A percentile compares a stretch with the other conserved stretches of the same genome.
These are phyloP conservation scores for Bettongia penicillata DNA, from an alignment of 2,113 vertebrate species.

Conservation along the genomic window DNA sequence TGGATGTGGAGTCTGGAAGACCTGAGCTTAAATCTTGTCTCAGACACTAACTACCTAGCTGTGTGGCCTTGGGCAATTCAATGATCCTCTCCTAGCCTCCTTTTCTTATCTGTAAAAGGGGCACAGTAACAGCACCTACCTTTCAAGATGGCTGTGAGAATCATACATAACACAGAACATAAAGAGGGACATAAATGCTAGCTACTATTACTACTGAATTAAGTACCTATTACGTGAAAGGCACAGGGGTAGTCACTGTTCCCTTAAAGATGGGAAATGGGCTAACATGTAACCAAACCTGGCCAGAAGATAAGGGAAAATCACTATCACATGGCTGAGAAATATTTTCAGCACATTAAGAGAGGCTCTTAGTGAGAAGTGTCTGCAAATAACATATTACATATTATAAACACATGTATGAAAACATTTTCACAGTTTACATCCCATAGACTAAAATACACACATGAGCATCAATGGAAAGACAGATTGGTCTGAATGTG, in stretches of 20 bases:
- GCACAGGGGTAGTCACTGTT: background rate
- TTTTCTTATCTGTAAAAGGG: background rate
- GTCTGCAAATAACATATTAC: background rate
- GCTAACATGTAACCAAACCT: background rate
- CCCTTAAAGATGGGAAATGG: background rate
- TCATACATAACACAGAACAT: background rate
- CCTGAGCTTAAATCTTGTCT: background rate
- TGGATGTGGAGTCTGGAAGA: background rate
- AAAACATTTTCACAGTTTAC: background rate
- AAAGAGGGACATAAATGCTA: background rate
- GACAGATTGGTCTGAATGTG: background rate
- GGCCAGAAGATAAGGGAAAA: background rate
- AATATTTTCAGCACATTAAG: background rate
- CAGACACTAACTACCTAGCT: background rate
- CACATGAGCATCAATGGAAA: accelerated
- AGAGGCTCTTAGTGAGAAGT: background rate
- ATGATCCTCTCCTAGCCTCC: background rate
- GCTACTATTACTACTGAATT: background rate
- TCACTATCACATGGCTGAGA: background rate
- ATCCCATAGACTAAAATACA: background rate
- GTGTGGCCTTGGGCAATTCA: background rate
- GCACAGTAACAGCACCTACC: background rate
- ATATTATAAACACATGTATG: background rate
- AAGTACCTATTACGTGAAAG: background rate
- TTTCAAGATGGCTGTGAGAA: background rate